A percentile compares a stretch with the other conserved stretches of the same genome.
Evolutionary conservation across 2,113 vertebrate species (phyloP).

Genomic region (Leuciscus idus): DNA sequence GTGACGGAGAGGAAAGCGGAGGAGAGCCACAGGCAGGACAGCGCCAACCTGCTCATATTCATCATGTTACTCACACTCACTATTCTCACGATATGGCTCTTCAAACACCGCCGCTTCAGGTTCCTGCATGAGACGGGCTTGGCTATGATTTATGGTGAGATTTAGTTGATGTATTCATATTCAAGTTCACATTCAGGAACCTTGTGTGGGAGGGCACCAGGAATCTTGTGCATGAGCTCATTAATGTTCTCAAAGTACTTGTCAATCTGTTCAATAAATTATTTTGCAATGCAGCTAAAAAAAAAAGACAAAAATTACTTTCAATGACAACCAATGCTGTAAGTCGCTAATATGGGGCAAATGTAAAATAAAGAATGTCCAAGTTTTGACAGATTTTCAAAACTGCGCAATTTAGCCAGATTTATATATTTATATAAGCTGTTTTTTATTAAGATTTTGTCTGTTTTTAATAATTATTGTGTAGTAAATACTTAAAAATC

Average conservation of each 20-base stretch:
- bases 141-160: conserved; percentile 89
- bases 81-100: conserved; percentile 87
- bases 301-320: no score
- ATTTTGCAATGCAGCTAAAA: no score
- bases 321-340: not conserved
- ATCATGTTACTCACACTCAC: conserved; percentile 85
- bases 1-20: conserved; percentile 84
- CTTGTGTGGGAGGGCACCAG: not conserved
- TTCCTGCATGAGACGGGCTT: conserved; percentile 88
- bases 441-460: no score
- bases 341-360: not conserved
- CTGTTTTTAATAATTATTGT: no score
- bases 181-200: not conserved
- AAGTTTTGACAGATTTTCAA: not conserved
- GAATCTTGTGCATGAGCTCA: conserved; percentile 1
- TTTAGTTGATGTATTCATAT: not conserved
- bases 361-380: not conserved
- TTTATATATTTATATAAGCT: no score
- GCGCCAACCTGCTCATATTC: conserved; percentile 86
- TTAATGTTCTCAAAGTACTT: not conserved
- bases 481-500: no score
- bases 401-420: not conserved
- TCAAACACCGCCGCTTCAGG: conserved; percentile 85
- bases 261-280: not conserved
- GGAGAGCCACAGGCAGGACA: conserved; percentile 89